phyloP scores from a whole-genome alignment of 1,140 invertebrate species.

The Trinorchestia longiramus region DNA sequence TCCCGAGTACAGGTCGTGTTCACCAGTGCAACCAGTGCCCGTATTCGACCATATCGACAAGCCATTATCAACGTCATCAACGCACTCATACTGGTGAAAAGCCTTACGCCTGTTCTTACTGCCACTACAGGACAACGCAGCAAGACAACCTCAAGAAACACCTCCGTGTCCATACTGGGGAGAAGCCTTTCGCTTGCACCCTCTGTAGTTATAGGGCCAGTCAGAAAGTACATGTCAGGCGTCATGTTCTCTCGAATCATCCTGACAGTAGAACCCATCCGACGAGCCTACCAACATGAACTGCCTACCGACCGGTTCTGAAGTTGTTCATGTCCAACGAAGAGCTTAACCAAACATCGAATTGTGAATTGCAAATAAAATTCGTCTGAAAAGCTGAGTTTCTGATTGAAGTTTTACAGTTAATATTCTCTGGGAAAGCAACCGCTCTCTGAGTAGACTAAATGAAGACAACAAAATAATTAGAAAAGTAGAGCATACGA shows the following conservation, averaged over 20 bases:
- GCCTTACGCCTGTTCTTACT: constrained; percentile 58
- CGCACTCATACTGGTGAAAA: constrained; percentile 67
- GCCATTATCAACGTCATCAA: constrained; percentile 68
- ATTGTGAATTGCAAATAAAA: no score
- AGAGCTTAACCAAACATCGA: no score
- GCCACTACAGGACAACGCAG: constrained; percentile 51
- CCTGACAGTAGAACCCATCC: neutral
- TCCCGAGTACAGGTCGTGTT: neutral
- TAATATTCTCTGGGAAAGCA: no score
- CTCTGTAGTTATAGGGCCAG: constrained; percentile 76
- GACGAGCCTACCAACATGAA: neutral
- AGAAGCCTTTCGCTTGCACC: constrained; percentile 96
- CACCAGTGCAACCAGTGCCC: constrained; percentile 88
- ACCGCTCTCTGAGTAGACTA: no score
- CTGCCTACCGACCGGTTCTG: neutral
- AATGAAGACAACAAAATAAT: no score
- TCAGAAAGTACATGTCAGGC: constrained; percentile 58
- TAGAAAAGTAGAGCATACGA: no score
- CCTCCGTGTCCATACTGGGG: constrained; percentile 95
- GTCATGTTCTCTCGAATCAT: constrained; percentile 57
- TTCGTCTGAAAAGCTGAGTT: no score
- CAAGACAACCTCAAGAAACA: constrained; percentile 90
- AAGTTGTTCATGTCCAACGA: neutral
- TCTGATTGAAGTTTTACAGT: no score
- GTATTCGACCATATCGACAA: constrained; percentile 75